Evolutionary conservation across 2,797 vertebrate genomes (phyloP).

Genomic region (Cheirogaleus major): DNA sequence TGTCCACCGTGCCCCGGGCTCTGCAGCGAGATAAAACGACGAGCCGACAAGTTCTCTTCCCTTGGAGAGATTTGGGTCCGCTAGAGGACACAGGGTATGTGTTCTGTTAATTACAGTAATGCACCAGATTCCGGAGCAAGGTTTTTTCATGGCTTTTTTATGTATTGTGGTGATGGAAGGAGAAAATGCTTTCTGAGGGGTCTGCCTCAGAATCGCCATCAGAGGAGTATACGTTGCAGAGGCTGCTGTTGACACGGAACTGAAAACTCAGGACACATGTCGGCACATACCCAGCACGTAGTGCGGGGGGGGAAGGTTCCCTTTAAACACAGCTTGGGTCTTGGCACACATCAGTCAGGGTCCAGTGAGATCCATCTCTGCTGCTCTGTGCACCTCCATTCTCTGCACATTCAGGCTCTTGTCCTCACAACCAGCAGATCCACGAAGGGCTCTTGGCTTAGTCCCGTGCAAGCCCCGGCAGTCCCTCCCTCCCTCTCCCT

Average conservation of each 20-base stretch:
- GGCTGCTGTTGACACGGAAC: rapidly evolving
- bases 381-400: background rate
- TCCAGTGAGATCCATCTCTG: background rate
- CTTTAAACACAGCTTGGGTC: background rate
- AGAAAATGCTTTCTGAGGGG: background rate
- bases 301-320: background rate
- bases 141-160: background rate
- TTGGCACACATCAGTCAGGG: background rate
- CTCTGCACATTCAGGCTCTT: background rate
- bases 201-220: background rate
- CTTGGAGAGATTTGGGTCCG: background rate
- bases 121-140: background rate
- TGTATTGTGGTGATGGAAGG: background rate
- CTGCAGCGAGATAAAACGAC: rapidly evolving
- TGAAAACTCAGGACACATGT: background rate
- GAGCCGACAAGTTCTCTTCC: no score
- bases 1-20: background rate
- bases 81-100: background rate
- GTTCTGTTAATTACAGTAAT: background rate
- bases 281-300: background rate
- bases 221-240: background rate
- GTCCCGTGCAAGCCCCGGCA: background rate
- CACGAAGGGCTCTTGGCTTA: background rate
- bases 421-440: background rate
- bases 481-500: background rate